Percentiles rank a stretch among this genome's conserved stretches.
Evolutionary conservation across 2,113 vertebrate species (phyloP).

Genomic region (Fregata magnificens): DNA sequence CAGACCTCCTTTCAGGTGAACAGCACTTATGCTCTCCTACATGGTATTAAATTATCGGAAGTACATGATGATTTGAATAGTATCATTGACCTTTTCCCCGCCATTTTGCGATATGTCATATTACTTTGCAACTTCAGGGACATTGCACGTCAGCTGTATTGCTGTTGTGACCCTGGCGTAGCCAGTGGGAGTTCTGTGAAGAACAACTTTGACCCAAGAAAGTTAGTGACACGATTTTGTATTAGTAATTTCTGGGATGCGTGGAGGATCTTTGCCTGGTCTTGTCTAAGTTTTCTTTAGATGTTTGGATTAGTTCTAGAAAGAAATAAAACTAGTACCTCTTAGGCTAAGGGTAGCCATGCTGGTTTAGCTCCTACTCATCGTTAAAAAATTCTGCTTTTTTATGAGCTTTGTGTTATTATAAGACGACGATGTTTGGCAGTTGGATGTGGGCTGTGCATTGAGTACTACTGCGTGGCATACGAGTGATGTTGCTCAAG

Average conservation of each 20-base stretch:
- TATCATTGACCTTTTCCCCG: not conserved
- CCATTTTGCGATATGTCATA: not conserved
- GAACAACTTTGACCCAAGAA: not conserved
- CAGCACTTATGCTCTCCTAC: not conserved
- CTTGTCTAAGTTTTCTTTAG: not conserved
- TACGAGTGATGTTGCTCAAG: not conserved
- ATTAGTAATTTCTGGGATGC: not conserved
- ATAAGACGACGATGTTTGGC: accelerated
- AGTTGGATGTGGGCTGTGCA: not conserved
- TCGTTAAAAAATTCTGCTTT: not conserved
- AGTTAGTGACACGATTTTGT: not conserved
- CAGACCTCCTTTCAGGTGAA: not conserved
- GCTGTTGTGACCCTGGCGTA: not conserved
- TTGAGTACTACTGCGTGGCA: not conserved
- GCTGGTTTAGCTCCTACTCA: not conserved
- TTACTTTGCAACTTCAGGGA: not conserved
- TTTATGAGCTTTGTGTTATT: not conserved
- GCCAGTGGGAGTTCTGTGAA: not conserved
- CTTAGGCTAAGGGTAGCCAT: not conserved
- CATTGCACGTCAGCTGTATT: not conserved
- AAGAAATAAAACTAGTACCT: not conserved
- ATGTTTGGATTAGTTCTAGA: not conserved
- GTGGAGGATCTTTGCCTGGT: not conserved
- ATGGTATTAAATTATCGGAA: not conserved
- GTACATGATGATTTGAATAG: not conserved